A percentile compares a stretch with the other conserved stretches of the same genome.
Conservation (phyloP, 2,888 invertebrate genomes). For the Brenthis ino region DNA sequence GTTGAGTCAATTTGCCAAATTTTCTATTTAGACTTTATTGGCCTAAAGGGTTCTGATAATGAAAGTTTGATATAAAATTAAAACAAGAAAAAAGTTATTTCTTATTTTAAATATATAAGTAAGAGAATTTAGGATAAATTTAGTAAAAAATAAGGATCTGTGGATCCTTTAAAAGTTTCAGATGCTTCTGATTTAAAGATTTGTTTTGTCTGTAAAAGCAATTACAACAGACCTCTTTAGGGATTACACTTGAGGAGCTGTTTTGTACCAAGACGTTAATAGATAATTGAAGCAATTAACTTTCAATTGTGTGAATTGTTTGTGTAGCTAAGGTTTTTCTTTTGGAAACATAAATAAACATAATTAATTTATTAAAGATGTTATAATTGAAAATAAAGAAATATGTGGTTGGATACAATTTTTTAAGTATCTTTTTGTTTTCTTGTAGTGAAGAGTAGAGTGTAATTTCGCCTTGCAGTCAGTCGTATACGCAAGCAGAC, state of each 20-base stretch:
- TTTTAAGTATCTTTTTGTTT: neutral
- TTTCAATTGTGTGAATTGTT: conserved; percentile 7
- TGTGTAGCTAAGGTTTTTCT: neutral
- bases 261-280: conserved; percentile 14
- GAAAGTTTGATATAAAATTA: no score
- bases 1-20: conserved; percentile 32
- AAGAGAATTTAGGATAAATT: neutral
- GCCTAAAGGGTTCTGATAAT: conserved; percentile 6
- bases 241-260: conserved; percentile 3
- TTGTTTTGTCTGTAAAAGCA: conserved; percentile 10
- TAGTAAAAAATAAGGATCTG: neutral
- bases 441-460: neutral
- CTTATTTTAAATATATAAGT: neutral
- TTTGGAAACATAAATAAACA: neutral
- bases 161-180: neutral
- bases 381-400: no score
- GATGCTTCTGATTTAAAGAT: neutral
- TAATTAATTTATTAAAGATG: neutral
- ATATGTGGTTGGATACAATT: neutral
- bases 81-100: no score
- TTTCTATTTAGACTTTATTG: conserved; percentile 22
- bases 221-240: conserved; percentile 6
- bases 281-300: conserved; percentile 9
- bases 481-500: neutral
- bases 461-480: conserved; percentile 8